Conservation (phyloP, 2,888 invertebrate species). For the Agriopis aurantiaria region DNA sequence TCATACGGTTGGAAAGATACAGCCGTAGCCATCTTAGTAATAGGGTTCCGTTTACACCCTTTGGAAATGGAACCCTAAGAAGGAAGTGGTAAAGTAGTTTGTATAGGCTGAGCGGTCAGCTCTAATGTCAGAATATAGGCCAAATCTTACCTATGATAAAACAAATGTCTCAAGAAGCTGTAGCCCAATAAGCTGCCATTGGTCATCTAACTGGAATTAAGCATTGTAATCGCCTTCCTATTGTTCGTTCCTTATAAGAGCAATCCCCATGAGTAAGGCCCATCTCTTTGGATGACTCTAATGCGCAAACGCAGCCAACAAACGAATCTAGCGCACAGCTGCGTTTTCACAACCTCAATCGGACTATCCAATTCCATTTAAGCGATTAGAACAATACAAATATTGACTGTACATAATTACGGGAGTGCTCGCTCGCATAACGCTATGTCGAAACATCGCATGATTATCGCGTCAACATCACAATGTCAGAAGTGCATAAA, state of each 20-base stretch:
- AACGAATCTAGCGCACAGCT: constrained; percentile 48
- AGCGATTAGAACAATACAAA: constrained; percentile 43
- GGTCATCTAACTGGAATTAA: constrained; percentile 36
- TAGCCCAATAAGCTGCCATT: not conserved
- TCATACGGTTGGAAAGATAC: no score
- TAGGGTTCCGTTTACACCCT: no score
- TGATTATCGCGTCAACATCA: constrained; percentile 73
- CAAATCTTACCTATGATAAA: no score
- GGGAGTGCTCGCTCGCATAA: constrained; percentile 38
- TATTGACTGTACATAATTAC: constrained; percentile 39
- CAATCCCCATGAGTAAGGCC: constrained; percentile 46
- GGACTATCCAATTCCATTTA: constrained; percentile 44
- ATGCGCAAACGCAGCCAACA: constrained; percentile 23
- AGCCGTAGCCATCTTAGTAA: no score
- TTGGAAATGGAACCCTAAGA: no score
- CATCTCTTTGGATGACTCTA: constrained; percentile 44
- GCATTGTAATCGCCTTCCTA: constrained; percentile 37
- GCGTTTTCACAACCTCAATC: constrained; percentile 53
- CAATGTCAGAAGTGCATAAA: constrained; percentile 72
- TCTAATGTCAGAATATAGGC: no score
- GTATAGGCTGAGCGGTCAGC: no score
- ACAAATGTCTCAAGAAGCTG: not conserved
- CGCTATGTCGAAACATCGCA: constrained; percentile 73
- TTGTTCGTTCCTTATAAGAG: constrained; percentile 35
- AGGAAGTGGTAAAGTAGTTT: no score